Percentiles rank a stretch among this genome's conserved stretches.
Evolutionary conservation across 2,113 vertebrate genomes (phyloP).

Genomic region (Arenaria interpres): DNA sequence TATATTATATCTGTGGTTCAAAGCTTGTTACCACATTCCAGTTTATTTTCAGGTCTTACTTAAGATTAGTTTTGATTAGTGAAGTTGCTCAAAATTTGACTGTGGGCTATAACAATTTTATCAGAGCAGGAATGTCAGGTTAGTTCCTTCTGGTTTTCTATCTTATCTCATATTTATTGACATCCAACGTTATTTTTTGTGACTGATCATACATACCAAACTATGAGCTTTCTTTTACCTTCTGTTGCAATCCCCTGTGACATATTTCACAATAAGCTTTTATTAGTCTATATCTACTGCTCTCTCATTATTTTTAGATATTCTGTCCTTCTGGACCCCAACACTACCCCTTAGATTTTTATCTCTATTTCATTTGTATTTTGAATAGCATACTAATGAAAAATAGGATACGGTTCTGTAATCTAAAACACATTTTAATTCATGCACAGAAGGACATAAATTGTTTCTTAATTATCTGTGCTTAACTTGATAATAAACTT

Average conservation of each 20-base stretch:
- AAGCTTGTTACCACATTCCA: neutral
- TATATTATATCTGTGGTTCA: neutral
- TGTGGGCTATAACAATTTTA: neutral
- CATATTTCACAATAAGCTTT: neutral
- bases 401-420: neutral
- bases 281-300: neutral
- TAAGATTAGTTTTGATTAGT: neutral
- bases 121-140: neutral
- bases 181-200: neutral
- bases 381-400: neutral
- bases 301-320: neutral
- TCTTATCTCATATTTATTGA: neutral
- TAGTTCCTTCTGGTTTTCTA: neutral
- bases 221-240: neutral
- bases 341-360: neutral
- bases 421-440: neutral
- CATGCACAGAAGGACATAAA: neutral
- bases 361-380: neutral
- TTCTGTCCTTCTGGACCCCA: neutral
- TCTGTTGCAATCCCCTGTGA: neutral
- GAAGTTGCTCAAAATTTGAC: neutral
- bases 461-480: neutral
- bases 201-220: neutral
- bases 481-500: neutral
- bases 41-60: neutral